Percentiles rank a stretch among this genome's conserved stretches.
These are phyloP conservation scores for Eutolmus rufibarbis DNA, from an alignment of 2,888 invertebrate genomes.

Conservation along the genomic window DNA sequence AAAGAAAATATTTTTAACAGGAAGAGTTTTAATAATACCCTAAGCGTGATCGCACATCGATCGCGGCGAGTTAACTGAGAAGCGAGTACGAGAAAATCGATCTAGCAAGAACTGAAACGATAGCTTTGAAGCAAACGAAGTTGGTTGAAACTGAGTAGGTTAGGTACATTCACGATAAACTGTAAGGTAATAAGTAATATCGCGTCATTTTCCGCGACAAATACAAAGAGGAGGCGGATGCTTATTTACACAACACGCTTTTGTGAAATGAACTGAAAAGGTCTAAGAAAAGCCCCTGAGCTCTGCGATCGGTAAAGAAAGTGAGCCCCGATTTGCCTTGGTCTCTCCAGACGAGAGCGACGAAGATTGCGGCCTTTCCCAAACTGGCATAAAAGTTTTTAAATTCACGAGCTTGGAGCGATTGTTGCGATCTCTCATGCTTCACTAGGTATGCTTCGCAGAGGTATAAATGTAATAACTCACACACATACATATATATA, in stretches of 20 bases:
- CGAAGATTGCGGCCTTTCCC: neutral
- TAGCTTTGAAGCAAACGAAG: neutral
- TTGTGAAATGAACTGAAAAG: neutral
- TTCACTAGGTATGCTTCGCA: neutral
- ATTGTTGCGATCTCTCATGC: neutral
- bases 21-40: neutral
- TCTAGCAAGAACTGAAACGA: neutral
- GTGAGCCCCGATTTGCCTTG: neutral
- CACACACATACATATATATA: neutral
- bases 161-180: neutral
- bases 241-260: neutral
- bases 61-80: slow-evolving; percentile 5
- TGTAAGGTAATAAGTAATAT: neutral
- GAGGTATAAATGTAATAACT: neutral
- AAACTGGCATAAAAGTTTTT: neutral
- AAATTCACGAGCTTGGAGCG: neutral
- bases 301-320: neutral
- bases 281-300: neutral
- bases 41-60: neutral
- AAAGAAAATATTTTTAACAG: neutral
- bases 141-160: neutral
- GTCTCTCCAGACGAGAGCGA: neutral
- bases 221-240: neutral
- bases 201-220: neutral
- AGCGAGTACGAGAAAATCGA: neutral